Conservation (phyloP, 2,113 vertebrate species). For the Actenoides hombroni region DNA sequence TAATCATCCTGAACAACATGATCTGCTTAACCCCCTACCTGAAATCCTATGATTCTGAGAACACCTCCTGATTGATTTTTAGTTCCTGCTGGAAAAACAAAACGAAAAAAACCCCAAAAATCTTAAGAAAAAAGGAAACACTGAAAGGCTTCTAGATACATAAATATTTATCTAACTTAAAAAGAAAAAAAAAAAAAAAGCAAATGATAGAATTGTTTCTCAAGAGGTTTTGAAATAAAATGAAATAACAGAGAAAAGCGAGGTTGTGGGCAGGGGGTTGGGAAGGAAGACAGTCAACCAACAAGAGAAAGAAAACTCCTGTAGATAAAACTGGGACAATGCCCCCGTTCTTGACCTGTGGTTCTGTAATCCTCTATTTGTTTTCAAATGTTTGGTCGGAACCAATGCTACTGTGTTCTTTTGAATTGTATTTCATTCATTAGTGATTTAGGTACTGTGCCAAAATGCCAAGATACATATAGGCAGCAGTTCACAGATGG, state of each 20-base stretch:
- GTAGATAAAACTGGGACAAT: background rate
- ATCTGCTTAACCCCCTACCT: background rate
- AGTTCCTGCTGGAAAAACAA: background rate
- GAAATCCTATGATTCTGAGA: background rate
- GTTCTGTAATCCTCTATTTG: background rate
- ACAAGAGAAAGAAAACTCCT: background rate
- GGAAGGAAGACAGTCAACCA: background rate
- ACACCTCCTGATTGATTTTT: background rate
- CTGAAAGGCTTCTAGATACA: background rate
- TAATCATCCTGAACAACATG: background rate
- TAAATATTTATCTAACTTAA: background rate
- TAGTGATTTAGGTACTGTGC: slow-evolving; percentile 16
- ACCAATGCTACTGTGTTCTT: background rate
- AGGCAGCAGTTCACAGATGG: background rate
- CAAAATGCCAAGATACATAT: background rate
- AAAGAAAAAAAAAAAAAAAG: background rate
- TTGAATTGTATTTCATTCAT: slow-evolving; percentile 10
- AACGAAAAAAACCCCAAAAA: background rate
- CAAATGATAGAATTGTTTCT: background rate
- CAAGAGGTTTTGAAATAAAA: background rate
- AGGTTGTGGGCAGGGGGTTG: rapidly evolving
- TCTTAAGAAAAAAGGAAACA: background rate
- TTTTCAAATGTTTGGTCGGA: background rate
- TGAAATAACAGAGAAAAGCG: background rate
- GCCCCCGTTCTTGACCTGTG: background rate